Base-by-base conservation (phyloP, 2,797 vertebrate species). In the Rallus crepitans region DNA sequence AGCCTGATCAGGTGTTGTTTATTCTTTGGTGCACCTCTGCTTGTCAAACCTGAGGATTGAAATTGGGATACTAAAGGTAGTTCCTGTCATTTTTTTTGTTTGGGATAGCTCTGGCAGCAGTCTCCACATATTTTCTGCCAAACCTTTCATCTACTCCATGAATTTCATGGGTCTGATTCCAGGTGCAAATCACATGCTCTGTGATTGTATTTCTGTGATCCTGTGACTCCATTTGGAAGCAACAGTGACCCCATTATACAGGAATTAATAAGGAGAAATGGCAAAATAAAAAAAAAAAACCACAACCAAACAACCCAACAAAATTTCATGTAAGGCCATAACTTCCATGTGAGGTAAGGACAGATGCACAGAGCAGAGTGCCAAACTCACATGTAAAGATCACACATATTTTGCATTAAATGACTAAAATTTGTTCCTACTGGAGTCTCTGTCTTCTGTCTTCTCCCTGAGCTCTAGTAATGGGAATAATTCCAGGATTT, bases 251-350 rank as follows among this genome's bases (percentile, higher is more conserved):
- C 9, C 11, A 11, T 66, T 59, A 33, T 15, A n/a, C 7, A 76
- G 9, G 20, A 76, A 8, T 57, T 82, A 79, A 65, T 39, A 60
- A 45, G 39, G n/a, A 82, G 31, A 21, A 76, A 5, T 57, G 14
- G 52, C 7, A 10, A 89, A 81, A 83, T 70, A 0, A 25, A 52
- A 77, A 60, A 52, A 77, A 60, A 55, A 15, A 23, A 12, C 5
- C 10, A 11, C 42, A 19, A 45, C 18, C 42, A 45, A 45, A 19
- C 42, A 19, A 0, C 7, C 2, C 3, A 47, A 42, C 3, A 47
- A 37, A 50, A 7, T 19, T 52, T 19, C 9, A 16, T 42, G 8
- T 39, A 73, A 35, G 15, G 3, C 24, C 6, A 52, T 47, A 90
- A n/a, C 6, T 3, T 76, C 6, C 8, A 10, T 25, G 11, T 68